Evolutionary conservation across 2,797 vertebrate genomes (phyloP), one percentile per base, ranked within the genome.

Genomic region (Pampus argenteus): DNA sequence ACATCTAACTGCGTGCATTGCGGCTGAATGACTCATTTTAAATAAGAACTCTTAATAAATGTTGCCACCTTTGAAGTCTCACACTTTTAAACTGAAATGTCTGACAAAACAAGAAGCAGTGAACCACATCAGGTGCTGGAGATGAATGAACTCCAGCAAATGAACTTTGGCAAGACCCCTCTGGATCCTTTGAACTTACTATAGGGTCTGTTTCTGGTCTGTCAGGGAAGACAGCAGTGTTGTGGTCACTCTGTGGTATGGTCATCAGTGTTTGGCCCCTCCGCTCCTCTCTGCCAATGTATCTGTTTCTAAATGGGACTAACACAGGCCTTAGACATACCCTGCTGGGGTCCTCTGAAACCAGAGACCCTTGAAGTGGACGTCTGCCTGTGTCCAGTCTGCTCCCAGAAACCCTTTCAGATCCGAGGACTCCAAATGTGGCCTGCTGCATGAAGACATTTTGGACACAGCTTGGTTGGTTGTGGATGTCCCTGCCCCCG

Each of bases 321-420:
- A 86, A 90, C 93, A 79, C 88, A 93, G 93, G 93, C 92, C 93
- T 88, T 88, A 89, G 94, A 94, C 93, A 88, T 92, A 94, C 94
- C 97, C 97, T 96, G 97, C 97, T 99, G 98, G 91, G 97, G 95
- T 93, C 90, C 92, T 92, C 94, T 99, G 98, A 98, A 99, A 99
- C 94, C 87, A 95, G 97, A 99, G 97, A 99, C 91, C 94, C 96
- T 98, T 99, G 97, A 99, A 97, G 97, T 99, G 96, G 96, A 96
- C 81, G 96, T 97, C 94, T 94, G 95, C 88, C 87, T 94, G 93
- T 79, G 95, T 95, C 95, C 94, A 93, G 94, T 95, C 93, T 93
- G 84, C 81, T 88, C 87, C 86, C 82, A 79, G 91, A 89, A 93
- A 93, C 86, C 90, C 93, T 92, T 88, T 93, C 95, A 92, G 88